Base-by-base conservation (phyloP, 2,888 invertebrate genomes). In the Microctonus brassicae region DNA sequence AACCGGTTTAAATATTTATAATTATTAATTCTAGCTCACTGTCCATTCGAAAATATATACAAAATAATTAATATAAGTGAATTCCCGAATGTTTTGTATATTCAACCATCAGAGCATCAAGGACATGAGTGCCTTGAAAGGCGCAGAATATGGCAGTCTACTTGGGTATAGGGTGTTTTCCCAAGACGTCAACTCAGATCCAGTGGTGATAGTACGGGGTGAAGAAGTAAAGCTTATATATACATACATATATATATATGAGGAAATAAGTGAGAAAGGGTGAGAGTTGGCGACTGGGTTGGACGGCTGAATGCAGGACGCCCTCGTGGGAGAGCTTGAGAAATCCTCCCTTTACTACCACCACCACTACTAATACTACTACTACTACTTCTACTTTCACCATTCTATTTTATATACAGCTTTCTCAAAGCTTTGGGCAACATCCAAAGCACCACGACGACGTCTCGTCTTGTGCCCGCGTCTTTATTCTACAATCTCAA, bases 241-340 rank as follows among this genome's bases (percentile, higher is more conserved):
- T 13, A 39, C n/a, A 13, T 39, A 39, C n/a, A 39, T 39, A 39
- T 39, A n/a, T 39, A 39, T 39, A n/a, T n/a, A 47, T 47, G 7
- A 7, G 17, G n/a, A 53, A 33, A 42, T 34, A 58, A 62, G 61
- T 53, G 63, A 63, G 55, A 65, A 65, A 63, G 64, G 69, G 66
- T 60, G 69, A 71, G 69, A 64, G 67, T 70, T 80, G 80, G 82
- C 82, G 84, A 83, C 82, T 84, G 85, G 85, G 82, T 84, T 79
- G 82, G 86, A 86, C 85, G 85, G 83, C 82, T 85, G 80, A 86
- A 86, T 86, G 83, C 83, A 80, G 80, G 80, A 79, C 79, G 78
- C 81, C 81, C 79, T n/a, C 29, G 24, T 55, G 33, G 60, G 39
- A 57, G 39, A 55, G 55, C 57, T 67, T 63, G 55, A 73, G 70